These are phyloP conservation scores for Panagrolaimus sp. DNA, from an alignment of 1,140 invertebrate species.

Conservation along the genomic window DNA sequence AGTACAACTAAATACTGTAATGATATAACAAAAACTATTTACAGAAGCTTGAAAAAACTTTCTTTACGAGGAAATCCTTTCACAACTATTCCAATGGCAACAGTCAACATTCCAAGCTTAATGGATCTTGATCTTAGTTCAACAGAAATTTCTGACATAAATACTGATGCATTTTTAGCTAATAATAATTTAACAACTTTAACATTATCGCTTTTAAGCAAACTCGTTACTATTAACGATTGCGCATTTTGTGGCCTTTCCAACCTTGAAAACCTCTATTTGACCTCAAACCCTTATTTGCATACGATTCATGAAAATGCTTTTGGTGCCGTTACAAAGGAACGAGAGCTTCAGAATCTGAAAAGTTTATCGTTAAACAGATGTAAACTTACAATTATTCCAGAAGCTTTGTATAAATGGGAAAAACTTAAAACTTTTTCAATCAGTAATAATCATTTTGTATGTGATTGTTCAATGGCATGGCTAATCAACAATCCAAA, in stretches of 20 bases:
- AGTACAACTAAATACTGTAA: not conserved
- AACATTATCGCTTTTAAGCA: not conserved
- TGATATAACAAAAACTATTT: not conserved
- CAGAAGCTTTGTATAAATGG: not conserved
- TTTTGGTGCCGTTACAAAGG: slow-evolving; percentile 11
- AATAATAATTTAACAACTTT: not conserved
- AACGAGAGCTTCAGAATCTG: not conserved
- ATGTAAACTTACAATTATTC: not conserved
- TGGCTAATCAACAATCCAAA: slow-evolving; percentile 5
- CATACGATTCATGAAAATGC: slow-evolving; percentile 23
- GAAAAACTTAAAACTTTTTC: not conserved
- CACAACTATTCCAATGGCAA: not conserved
- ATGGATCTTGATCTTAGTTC: not conserved
- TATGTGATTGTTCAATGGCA: slow-evolving; percentile 2
- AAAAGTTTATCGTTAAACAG: not conserved
- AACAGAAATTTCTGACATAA: not conserved
- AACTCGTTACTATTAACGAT: not conserved
- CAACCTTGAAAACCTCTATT: slow-evolving; percentile 14
- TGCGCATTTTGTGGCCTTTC: not conserved
- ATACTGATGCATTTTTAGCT: not conserved
- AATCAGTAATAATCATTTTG: not conserved
- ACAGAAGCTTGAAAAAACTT: not conserved
- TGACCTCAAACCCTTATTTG: slow-evolving; percentile 19
- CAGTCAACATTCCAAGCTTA: not conserved
- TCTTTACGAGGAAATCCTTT: not conserved